Percentiles rank a stretch among this genome's conserved stretches.
Evolutionary conservation across 30 jellyfish, hydroid and myxozoan genomes (phyloP).

Genomic region (Chironex yamaguchii): DNA sequence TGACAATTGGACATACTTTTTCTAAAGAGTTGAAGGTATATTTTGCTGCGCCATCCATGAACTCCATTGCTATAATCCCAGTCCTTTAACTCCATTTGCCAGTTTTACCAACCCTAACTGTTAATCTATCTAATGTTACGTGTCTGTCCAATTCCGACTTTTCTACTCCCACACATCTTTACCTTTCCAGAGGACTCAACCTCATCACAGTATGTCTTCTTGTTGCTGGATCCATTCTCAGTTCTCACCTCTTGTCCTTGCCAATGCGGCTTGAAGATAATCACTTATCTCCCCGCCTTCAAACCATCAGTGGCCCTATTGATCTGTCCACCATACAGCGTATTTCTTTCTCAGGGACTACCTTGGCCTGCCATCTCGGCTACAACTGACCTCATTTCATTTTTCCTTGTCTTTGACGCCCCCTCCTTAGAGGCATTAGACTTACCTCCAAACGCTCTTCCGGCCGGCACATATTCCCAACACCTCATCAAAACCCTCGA

Average conservation of each 20-base stretch:
- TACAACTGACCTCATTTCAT: conserved; percentile 5
- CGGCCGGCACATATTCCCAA: conserved; percentile 19
- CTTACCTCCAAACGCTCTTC: conserved; percentile 7
- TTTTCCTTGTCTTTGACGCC: conserved; percentile 29
- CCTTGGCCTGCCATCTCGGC: conserved; percentile 53
- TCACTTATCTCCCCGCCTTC: conserved; percentile 39
- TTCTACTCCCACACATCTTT: neutral
- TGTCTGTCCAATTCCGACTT: neutral
- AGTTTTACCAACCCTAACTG: neutral
- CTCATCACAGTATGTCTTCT: conserved; percentile 8
- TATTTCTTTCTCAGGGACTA: too few species aligned
- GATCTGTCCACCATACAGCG: too few species aligned
- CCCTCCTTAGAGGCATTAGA: conserved; percentile 16
- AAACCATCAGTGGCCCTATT: conserved; percentile 43
- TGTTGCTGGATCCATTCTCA: neutral
- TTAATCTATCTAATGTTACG: neutral
- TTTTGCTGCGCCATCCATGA: conserved; percentile 25
- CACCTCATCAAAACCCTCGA: neutral
- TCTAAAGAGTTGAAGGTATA: conserved; percentile 28
- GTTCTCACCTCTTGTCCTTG: conserved; percentile 23
- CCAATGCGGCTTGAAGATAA: conserved; percentile 39
- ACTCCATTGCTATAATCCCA: conserved; percentile 33
- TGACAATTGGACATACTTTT: conserved; percentile 29
- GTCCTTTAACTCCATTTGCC: conserved; percentile 25
- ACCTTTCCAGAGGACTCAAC: conserved; percentile 25